Evolutionary conservation across 2,888 invertebrate genomes (phyloP).

Genomic region (Plagiodera versicolora): DNA sequence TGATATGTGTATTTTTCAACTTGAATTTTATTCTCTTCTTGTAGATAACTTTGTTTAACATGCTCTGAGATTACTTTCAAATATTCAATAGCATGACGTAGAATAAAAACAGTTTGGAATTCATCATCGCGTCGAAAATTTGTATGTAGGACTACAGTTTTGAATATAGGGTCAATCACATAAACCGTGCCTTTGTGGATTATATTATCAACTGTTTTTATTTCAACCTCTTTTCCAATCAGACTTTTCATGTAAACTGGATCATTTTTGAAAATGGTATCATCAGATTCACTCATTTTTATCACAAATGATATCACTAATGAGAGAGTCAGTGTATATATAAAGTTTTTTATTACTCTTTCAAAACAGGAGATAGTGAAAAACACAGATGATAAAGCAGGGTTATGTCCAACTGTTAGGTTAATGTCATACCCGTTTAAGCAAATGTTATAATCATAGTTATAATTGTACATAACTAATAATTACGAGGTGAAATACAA

Average conservation of each 20-base stretch:
- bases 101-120: conserved; percentile 34
- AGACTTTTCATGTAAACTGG: conserved; percentile 42
- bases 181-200: conserved; percentile 42
- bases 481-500: no score
- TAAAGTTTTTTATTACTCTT: no score
- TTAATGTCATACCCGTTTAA: no score
- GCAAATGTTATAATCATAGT: no score
- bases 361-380: no score
- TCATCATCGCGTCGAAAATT: conserved; percentile 25
- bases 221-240: conserved; percentile 44
- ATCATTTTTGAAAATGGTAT: conserved; percentile 38
- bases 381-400: background rate
- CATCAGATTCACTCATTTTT: conserved; percentile 21
- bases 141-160: conserved; percentile 44
- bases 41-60: conserved; percentile 32
- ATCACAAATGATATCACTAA: no score
- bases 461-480: no score
- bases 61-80: conserved; percentile 38
- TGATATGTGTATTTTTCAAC: conserved; percentile 22
- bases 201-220: conserved; percentile 41
- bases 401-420: background rate
- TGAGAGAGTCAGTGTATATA: no score
- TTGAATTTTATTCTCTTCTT: conserved; percentile 8
- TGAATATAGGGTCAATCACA: conserved; percentile 49
- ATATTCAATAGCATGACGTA: conserved; percentile 43